phyloP scores from a whole-genome alignment of 2,113 vertebrate genomes.

The Scolopax mira region DNA sequence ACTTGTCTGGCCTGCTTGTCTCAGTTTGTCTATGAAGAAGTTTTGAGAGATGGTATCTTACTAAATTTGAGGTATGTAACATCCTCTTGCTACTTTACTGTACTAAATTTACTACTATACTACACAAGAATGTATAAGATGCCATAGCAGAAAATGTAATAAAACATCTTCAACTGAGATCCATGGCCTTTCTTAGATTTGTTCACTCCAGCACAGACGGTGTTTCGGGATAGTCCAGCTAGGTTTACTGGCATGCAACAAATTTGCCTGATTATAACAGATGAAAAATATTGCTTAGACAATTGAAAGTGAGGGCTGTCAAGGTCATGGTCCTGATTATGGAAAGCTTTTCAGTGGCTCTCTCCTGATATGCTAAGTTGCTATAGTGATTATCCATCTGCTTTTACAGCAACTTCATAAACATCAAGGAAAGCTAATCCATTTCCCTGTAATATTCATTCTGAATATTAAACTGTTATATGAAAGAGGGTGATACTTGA shows the following conservation, averaged over 20 bases:
- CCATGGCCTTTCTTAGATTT: neutral
- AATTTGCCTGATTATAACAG: conserved; percentile 25
- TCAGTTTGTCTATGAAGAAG: neutral
- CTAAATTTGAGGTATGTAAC: neutral
- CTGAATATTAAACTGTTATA: conserved; percentile 43
- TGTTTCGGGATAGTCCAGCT: neutral
- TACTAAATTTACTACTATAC: no score
- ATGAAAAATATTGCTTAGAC: conserved; percentile 34
- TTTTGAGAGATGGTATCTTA: neutral
- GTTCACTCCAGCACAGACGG: neutral
- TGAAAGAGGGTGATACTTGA: conserved; percentile 7
- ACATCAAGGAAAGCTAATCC: conserved; percentile 50
- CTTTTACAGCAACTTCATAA: conserved; percentile 51
- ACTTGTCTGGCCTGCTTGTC: neutral
- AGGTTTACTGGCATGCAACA: neutral
- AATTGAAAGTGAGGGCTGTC: conserved; percentile 34
- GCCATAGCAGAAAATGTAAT: neutral
- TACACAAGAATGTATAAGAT: neutral
- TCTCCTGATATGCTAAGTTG: conserved; percentile 45
- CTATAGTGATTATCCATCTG: conserved; percentile 65
- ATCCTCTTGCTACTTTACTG: neutral
- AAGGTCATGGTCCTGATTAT: conserved; percentile 37
- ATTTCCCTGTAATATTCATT: conserved; percentile 37
- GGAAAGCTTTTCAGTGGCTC: conserved; percentile 42
- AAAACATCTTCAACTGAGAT: neutral